Evolutionary conservation across 2,113 vertebrate genomes (phyloP).

Genomic region (Mesoclemmys tuberculata): DNA sequence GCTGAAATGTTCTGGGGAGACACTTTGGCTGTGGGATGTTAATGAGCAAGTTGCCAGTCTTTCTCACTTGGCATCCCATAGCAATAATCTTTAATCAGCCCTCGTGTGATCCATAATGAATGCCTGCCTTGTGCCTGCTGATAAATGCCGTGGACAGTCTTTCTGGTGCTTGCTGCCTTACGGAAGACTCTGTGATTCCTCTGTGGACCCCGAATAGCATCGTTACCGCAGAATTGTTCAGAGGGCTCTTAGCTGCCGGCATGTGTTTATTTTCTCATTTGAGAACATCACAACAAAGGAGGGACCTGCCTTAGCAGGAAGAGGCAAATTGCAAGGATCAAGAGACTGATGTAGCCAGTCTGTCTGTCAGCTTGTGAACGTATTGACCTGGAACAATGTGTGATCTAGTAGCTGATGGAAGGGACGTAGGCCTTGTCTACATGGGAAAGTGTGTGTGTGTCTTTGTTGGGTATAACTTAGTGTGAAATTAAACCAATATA

Average conservation of each 20-base stretch:
- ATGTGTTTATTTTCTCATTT: not conserved
- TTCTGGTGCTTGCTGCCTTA: not conserved
- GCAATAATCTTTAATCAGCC: not conserved
- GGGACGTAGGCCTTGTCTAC: not conserved
- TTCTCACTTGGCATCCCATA: not conserved
- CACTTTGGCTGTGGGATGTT: not conserved
- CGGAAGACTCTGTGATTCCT: not conserved
- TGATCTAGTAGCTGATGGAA: accelerated
- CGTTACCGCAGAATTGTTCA: accelerated
- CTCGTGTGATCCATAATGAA: no score
- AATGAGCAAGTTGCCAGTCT: not conserved
- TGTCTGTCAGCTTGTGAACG: not conserved
- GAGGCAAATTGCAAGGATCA: not conserved
- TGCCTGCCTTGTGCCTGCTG: no score
- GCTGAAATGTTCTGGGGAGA: not conserved
- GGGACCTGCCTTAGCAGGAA: not conserved
- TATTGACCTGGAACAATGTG: no score
- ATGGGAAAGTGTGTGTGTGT: not conserved
- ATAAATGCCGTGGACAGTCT: accelerated
- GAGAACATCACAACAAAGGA: not conserved
- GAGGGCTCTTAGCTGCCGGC: not conserved
- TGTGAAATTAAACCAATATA: not conserved
- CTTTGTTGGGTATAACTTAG: no score
- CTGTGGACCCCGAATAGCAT: not conserved
- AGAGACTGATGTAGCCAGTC: not conserved